Conservation (phyloP, 1,140 invertebrate species). For the Plutomurus gul region DNA sequence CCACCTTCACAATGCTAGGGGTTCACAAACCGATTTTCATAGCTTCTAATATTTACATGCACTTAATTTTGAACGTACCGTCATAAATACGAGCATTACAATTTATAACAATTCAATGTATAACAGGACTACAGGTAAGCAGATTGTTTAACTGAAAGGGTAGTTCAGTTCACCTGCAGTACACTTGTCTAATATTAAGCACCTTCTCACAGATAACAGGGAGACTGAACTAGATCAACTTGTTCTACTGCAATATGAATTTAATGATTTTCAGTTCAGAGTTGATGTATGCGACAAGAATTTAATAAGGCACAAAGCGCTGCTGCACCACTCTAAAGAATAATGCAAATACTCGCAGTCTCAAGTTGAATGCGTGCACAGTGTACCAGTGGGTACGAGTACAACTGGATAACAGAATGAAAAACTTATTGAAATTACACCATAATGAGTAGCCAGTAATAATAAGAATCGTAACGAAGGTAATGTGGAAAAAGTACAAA, state of each 20-base stretch:
- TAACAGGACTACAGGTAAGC: too few relatives aligned
- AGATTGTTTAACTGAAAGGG: too few relatives aligned
- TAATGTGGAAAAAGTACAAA: background rate
- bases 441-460: background rate
- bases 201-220: too few relatives aligned
- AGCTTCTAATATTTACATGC: too few relatives aligned
- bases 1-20: too few relatives aligned
- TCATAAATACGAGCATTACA: too few relatives aligned
- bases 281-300: conserved; percentile 23
- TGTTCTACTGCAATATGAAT: conserved; percentile 15
- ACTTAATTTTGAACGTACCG: too few relatives aligned
- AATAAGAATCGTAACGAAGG: background rate
- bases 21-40: too few relatives aligned
- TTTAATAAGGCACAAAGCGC: background rate
- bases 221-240: conserved; percentile 16
- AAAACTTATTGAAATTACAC: background rate
- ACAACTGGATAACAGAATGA: background rate
- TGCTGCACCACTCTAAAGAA: background rate
- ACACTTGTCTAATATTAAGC: too few relatives aligned
- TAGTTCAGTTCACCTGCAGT: background rate
- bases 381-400: background rate
- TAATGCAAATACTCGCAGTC: background rate
- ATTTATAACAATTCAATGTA: too few relatives aligned
- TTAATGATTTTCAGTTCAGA: conserved; percentile 16
- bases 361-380: background rate